phyloP scores from a whole-genome alignment of 1,140 invertebrate species.

The Drosophila subobscura region DNA sequence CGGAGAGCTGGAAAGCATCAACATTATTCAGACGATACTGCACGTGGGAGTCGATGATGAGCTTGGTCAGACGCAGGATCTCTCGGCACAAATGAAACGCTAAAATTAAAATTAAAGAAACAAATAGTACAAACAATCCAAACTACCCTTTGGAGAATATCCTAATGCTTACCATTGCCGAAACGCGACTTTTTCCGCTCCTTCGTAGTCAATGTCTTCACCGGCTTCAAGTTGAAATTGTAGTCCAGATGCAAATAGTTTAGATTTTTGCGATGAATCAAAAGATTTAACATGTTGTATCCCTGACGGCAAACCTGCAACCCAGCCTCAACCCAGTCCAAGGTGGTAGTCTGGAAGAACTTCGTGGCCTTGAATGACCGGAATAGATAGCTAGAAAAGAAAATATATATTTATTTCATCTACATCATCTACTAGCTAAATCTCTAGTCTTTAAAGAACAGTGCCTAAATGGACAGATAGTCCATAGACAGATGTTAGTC shows the following conservation, averaged over 20 bases:
- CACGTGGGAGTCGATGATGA: conserved; percentile 99
- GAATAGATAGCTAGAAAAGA: conserved; percentile 91
- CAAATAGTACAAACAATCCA: no score
- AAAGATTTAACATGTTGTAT: conserved; percentile 99
- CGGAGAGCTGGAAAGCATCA: conserved; percentile 99
- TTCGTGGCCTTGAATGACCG: conserved; percentile 99
- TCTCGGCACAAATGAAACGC: conserved; percentile 99
- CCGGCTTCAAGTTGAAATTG: conserved; percentile 99
- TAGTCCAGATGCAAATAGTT: conserved; percentile 99
- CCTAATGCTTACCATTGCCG: conserved; percentile 91
- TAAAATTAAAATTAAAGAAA: conserved; percentile 72
- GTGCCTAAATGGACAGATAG: no score
- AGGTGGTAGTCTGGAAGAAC: conserved; percentile 99
- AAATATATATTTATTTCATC: background rate
- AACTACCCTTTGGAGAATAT: background rate
- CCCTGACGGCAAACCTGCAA: conserved; percentile 99
- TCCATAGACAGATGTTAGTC: background rate
- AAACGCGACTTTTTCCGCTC: conserved; percentile 99
- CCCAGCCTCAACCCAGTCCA: conserved; percentile 99
- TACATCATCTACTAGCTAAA: no score
- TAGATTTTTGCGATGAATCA: conserved; percentile 99
- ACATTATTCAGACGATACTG: conserved; percentile 99
- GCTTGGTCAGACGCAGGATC: conserved; percentile 97
- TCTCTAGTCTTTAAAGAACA: no score
- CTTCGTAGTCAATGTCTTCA: conserved; percentile 99